phyloP scores from a whole-genome alignment of 2,888 invertebrate genomes.

The Calliscelio sp. region DNA sequence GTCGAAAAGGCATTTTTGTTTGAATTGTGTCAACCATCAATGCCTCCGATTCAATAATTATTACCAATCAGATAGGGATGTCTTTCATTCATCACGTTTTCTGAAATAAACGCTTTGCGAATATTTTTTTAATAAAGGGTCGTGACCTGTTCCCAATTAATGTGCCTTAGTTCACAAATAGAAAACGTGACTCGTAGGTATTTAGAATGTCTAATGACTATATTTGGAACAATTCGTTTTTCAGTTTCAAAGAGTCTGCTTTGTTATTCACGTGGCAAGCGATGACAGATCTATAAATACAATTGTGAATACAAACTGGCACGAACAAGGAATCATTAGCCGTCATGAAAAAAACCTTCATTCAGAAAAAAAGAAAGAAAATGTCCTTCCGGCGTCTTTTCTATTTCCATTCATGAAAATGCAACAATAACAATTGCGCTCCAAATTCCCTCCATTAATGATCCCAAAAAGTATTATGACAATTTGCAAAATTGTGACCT shows the following conservation, averaged over 20 bases:
- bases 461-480: no score
- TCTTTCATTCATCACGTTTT: constrained; percentile 28
- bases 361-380: constrained; percentile 9
- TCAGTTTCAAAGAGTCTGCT: constrained; percentile 9
- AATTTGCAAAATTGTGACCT: no score
- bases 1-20: neutral
- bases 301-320: constrained; percentile 6
- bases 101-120: constrained; percentile 36
- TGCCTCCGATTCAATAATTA: constrained; percentile 1
- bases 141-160: constrained; percentile 54
- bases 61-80: constrained; percentile 8
- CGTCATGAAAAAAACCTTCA: neutral
- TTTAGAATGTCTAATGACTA: constrained; percentile 58
- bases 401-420: constrained; percentile 31
- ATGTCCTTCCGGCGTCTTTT: neutral
- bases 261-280: constrained; percentile 38
- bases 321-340: constrained; percentile 5
- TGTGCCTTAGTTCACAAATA: constrained; percentile 55
- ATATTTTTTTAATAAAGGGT: constrained; percentile 38
- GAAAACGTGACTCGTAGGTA: constrained; percentile 63
- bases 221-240: constrained; percentile 70
- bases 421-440: constrained; percentile 13
- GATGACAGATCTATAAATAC: constrained; percentile 35
- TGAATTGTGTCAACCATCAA: constrained; percentile 16
- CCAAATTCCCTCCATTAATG: constrained; percentile 4